Evolutionary conservation across 2,797 vertebrate species (phyloP).

Genomic region (Cygnus olor): DNA sequence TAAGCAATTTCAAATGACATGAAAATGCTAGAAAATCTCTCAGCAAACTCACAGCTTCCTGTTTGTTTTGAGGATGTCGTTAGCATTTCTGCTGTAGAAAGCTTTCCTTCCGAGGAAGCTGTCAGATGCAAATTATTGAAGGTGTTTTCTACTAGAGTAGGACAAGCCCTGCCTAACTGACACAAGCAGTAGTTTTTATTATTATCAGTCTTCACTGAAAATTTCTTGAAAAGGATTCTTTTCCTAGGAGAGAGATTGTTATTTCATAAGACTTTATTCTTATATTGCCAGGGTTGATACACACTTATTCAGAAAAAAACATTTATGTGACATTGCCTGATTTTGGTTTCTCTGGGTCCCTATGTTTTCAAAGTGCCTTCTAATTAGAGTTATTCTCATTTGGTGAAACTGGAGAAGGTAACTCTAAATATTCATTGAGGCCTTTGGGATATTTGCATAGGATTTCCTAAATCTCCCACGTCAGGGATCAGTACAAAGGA

Average conservation of each 20-base stretch:
- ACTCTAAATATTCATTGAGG: not conserved
- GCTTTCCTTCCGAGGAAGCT: not conserved
- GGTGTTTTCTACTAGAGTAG: not conserved
- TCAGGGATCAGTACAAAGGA: not conserved
- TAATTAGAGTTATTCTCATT: not conserved
- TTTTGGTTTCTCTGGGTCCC: not conserved
- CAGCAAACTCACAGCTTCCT: not conserved
- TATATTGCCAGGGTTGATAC: not conserved
- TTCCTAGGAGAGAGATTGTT: rapidly evolving
- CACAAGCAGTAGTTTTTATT: not conserved
- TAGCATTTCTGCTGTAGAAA: not conserved
- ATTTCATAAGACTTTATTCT: not conserved
- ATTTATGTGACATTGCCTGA: not conserved
- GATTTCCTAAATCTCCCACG: not conserved
- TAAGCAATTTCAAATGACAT: not conserved
- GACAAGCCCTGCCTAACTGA: not conserved
- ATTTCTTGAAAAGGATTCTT: not conserved
- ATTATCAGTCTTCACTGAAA: not conserved
- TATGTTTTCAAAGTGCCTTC: not conserved
- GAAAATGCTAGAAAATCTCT: not conserved
- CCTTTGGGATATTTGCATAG: not conserved
- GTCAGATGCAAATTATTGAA: not conserved
- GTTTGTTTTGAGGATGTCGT: not conserved
- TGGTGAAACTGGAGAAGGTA: not conserved
- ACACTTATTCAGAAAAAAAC: rapidly evolving